Evolutionary conservation across 2,113 vertebrate genomes (phyloP), one percentile per base, ranked within the genome.

Genomic region (Oxyruncus cristatus): DNA sequence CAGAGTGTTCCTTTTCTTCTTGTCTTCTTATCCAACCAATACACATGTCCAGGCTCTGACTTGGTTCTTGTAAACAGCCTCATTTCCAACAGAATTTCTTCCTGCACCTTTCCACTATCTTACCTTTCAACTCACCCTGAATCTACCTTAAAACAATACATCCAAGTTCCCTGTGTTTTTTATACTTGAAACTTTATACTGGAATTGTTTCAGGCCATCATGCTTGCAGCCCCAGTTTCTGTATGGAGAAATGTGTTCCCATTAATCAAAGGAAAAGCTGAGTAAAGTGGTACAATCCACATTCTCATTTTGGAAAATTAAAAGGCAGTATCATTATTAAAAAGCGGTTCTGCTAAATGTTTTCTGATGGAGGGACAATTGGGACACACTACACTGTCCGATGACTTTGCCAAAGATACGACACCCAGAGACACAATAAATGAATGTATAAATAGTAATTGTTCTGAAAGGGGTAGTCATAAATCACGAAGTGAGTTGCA

Each of bases 191-290:
- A 95, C 91, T 85, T 93, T 85, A 88, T 86, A 86, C 71, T 97
- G 95, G 94, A 96, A 97, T 96, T 97, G 65, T 86, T 80, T 97
- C 95, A 95, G 88, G 80, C 85, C 94, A 95, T 94, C 97, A 96
- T 89, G 81, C 67, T 92, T 94, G 66, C 87, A 87, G 90, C 72
- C 56, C 92, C 39, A 12, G 91, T 92, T 82, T 82, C 95, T 78
- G 72, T 77, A 85, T 49, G 46, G 73, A 93, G 81, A 96, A 97
- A 52, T 85, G 79, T 21, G 42, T 95, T 96, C 94, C 95, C 96
- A 98, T 98, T 98, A 98, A 98, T 98, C 98, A 98, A 95, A 97
- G 41, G 93, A 86, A 97, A 95, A 94, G 95, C 97, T 96, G 97
- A 98, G 92, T 95, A 96, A 98, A 97, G 96, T 96, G 91, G 96